phyloP scores from a whole-genome alignment of 2,797 vertebrate genomes.

The Novumbra hubbsi region DNA sequence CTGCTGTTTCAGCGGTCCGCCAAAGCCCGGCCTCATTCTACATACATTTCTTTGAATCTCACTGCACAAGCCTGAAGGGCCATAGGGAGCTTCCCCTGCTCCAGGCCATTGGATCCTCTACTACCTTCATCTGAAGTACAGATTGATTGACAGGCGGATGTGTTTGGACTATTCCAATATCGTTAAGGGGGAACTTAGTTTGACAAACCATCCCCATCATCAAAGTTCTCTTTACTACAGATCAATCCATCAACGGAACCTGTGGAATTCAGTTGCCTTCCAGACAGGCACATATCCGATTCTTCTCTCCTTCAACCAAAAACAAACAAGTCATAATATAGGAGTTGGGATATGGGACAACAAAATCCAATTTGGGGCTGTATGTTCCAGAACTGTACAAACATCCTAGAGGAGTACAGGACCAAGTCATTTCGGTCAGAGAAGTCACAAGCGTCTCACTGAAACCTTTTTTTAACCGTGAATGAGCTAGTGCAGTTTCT shows the following conservation, averaged over 20 bases:
- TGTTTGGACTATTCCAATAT: constrained; percentile 35
- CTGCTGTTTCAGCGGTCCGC: constrained; percentile 55
- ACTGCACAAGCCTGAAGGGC: constrained; percentile 50
- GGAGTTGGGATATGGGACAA: background rate
- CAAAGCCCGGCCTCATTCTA: constrained; percentile 35
- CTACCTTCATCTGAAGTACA: constrained; percentile 33
- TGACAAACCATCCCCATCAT: constrained; percentile 55
- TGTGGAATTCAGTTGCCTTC: constrained; percentile 59
- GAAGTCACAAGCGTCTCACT: constrained; percentile 1
- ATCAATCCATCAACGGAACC: constrained; percentile 61
- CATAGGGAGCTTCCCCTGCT: constrained; percentile 23
- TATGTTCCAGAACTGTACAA: background rate
- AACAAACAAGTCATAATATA: background rate
- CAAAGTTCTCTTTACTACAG: constrained; percentile 56
- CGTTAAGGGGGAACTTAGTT: constrained; percentile 34
- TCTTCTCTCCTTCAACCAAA: constrained; percentile 21
- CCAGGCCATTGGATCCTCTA: constrained; percentile 49
- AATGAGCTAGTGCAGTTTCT: constrained; percentile 43
- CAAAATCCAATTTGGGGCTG: background rate
- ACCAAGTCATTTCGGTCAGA: background rate
- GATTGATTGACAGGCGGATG: constrained; percentile 62
- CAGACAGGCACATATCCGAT: constrained; percentile 55
- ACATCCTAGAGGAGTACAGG: background rate
- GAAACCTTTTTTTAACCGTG: constrained; percentile 10
- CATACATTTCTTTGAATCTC: constrained; percentile 59